Evolutionary conservation across 2,113 vertebrate species (phyloP).

Genomic region (Bubo blakistoni): DNA sequence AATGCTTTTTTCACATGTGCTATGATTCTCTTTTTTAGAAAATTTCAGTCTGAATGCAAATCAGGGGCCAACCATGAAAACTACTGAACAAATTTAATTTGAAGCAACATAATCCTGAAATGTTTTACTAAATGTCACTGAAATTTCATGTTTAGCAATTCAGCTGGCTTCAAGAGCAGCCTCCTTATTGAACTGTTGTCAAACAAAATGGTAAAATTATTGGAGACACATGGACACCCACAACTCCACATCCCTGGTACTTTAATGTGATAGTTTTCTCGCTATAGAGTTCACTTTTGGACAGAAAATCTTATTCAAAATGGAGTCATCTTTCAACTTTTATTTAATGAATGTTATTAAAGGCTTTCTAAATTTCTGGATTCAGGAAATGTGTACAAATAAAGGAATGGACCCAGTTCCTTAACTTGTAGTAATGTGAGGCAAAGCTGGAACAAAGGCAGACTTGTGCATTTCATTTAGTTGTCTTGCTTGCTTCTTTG

Average conservation of each 20-base stretch:
- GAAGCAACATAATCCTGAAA: conserved; percentile 11
- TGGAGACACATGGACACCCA: conserved; percentile 45
- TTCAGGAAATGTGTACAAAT: neutral
- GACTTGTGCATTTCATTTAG: conserved; percentile 55
- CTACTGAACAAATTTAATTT: conserved; percentile 12
- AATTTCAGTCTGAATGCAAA: conserved; percentile 33
- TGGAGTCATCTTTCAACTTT: neutral
- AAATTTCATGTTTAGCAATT: conserved; percentile 28
- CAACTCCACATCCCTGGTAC: neutral
- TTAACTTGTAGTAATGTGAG: conserved; percentile 9
- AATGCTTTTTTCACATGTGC: neutral
- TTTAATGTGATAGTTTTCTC: neutral
- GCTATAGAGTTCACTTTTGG: neutral
- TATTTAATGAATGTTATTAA: conserved; percentile 46
- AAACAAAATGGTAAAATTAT: conserved; percentile 30
- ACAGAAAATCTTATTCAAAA: neutral
- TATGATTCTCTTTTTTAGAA: neutral
- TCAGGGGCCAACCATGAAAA: conserved; percentile 3
- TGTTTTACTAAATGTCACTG: conserved; percentile 45
- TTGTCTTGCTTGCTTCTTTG: conserved; percentile 40
- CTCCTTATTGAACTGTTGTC: conserved; percentile 10
- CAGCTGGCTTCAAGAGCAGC: neutral
- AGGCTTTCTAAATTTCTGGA: neutral
- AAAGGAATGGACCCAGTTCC: neutral
- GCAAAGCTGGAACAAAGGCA: conserved; percentile 47